Percentiles rank a stretch among this genome's conserved stretches.
phyloP scores from a whole-genome alignment of 2,113 vertebrate genomes.

The Terrapene triunguis region DNA sequence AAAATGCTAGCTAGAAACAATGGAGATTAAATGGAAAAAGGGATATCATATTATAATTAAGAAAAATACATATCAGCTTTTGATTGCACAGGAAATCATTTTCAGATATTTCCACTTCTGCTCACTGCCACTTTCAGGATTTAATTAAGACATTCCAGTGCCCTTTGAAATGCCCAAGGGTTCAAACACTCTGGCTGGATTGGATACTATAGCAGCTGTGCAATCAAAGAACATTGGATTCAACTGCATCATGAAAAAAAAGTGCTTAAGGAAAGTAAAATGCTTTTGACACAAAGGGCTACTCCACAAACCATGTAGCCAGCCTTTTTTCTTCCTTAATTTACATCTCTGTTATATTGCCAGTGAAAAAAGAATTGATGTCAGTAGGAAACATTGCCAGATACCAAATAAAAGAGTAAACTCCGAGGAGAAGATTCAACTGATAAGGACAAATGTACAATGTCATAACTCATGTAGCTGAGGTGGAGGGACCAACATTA shows the following conservation, averaged over 20 bases:
- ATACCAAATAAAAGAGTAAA: constrained; percentile 40
- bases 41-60: not conserved
- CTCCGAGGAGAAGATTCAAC: constrained; percentile 38
- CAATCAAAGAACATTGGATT: constrained; percentile 50
- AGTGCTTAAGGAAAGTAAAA: constrained; percentile 68
- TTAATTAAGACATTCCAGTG: constrained; percentile 37
- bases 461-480: not conserved
- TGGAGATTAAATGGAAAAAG: not conserved
- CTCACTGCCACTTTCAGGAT: constrained; percentile 37
- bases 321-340: constrained; percentile 50
- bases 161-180: constrained; percentile 25
- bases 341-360: constrained; percentile 60
- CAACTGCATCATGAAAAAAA: constrained; percentile 17
- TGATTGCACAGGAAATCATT: no score
- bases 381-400: constrained; percentile 60
- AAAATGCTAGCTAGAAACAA: not conserved
- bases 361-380: constrained; percentile 58
- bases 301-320: constrained; percentile 60
- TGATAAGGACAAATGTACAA: not conserved
- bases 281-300: constrained; percentile 64
- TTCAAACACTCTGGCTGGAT: not conserved
- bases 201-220: not conserved
- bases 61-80: no score
- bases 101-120: constrained; percentile 58
- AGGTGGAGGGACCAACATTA: not conserved